These are phyloP conservation scores for Meriones unguiculatus DNA, from an alignment of 2,113 vertebrate genomes.

Conservation along the genomic window DNA sequence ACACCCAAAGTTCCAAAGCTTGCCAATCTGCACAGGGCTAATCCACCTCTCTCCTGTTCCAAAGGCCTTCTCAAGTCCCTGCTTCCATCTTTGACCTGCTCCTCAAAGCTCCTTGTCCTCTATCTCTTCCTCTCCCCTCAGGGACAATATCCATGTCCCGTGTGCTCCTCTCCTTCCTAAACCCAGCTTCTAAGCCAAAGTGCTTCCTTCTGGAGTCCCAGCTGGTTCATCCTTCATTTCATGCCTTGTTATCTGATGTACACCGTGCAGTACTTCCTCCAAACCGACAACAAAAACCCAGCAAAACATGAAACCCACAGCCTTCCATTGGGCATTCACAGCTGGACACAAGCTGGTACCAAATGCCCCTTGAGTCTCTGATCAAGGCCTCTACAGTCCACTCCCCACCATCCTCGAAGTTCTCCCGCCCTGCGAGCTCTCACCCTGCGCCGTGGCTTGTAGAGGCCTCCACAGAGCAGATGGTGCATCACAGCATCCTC, in stretches of 20 bases:
- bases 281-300: not conserved
- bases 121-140: not conserved
- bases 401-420: not conserved
- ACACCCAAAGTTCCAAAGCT: constrained; percentile 26
- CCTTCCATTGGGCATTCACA: not conserved
- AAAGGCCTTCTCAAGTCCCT: not conserved
- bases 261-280: not conserved
- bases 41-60: constrained; percentile 41
- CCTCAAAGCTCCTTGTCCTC: not conserved
- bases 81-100: not conserved
- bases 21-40: not conserved
- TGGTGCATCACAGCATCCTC: constrained; percentile 96
- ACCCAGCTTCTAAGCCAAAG: not conserved
- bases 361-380: not conserved
- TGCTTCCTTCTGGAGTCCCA: constrained; percentile 26
- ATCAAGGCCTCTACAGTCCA: not conserved
- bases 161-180: constrained; percentile 11
- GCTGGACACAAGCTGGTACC: not conserved
- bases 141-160: not conserved
- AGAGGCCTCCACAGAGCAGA: constrained; percentile 95
- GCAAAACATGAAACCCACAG: constrained; percentile 18
- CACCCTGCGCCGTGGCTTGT: constrained; percentile 95
- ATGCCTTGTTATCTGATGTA: not conserved
- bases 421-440: constrained; percentile 60
- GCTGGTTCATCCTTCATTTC: not conserved